Evolutionary conservation across 2,113 vertebrate species (phyloP).

Genomic region (Spilogale gracilis): DNA sequence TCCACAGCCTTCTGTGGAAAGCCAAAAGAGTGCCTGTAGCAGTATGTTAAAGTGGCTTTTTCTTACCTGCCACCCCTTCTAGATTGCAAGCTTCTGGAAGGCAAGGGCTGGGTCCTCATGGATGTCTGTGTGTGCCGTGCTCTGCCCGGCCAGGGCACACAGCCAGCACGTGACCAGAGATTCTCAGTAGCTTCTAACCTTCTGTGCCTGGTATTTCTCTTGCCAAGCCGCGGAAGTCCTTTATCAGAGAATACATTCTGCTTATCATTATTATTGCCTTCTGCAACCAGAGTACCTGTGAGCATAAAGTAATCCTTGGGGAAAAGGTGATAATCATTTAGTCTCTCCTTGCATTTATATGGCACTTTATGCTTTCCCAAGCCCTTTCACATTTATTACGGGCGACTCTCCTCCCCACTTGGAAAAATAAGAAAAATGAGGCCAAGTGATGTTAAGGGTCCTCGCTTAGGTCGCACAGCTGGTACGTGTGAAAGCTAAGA

Average conservation of each 20-base stretch:
- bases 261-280: background rate
- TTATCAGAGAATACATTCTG: background rate
- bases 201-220: background rate
- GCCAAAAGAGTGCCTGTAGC: background rate
- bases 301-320: background rate
- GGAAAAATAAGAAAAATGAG: background rate
- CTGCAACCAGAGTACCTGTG: background rate
- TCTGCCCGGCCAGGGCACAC: background rate
- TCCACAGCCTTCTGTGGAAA: background rate
- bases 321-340: background rate
- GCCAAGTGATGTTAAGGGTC: background rate
- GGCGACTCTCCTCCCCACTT: background rate
- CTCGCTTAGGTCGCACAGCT: background rate
- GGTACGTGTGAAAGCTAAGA: background rate
- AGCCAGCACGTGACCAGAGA: accelerated
- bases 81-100: background rate
- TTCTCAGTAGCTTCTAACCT: background rate
- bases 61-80: background rate
- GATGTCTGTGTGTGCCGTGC: too few species aligned
- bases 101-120: background rate
- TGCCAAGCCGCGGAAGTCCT: background rate
- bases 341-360: background rate
- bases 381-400: background rate
- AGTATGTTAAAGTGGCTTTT: accelerated
- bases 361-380: background rate